Conservation (phyloP, 2,888 invertebrate species). For the Dolichopus griseipennis region DNA sequence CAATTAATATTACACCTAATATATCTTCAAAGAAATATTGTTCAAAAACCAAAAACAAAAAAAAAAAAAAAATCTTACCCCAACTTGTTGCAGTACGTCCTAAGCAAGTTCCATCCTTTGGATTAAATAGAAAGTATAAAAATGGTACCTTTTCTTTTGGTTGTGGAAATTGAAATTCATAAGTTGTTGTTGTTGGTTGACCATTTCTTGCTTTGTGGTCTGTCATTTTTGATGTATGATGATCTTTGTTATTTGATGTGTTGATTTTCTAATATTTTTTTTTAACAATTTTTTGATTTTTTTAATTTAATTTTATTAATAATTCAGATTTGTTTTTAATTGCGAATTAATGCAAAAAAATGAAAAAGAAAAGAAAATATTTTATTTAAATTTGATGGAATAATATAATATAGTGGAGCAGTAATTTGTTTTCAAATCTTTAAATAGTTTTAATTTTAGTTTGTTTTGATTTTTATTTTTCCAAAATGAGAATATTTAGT, state of each 20-base stretch:
- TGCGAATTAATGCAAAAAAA: conserved; percentile 5
- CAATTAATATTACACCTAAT: no score
- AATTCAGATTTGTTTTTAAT: conserved; percentile 9
- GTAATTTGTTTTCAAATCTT: no score
- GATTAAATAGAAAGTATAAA: conserved; percentile 33
- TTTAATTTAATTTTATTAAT: neutral
- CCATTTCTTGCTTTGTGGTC: conserved; percentile 18
- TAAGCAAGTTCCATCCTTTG: conserved; percentile 32
- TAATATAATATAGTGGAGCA: no score
- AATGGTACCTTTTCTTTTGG: conserved; percentile 32
- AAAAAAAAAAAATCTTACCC: conserved; percentile 31
- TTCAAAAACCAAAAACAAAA: neutral
- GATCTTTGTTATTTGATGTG: neutral
- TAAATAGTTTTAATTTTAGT: no score
- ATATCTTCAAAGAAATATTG: no score
- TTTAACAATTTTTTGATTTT: no score
- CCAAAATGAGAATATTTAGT: no score
- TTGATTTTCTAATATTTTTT: neutral
- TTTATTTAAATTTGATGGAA: no score
- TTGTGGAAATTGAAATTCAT: conserved; percentile 34
- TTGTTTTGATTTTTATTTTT: no score
- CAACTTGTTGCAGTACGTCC: conserved; percentile 39
- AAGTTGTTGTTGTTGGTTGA: conserved; percentile 20
- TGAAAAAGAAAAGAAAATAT: no score
- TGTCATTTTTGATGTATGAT: conserved; percentile 7